A percentile compares a stretch with the other conserved stretches of the same genome.
phyloP scores from a whole-genome alignment of 2,113 vertebrate genomes.

The Sorex araneus region DNA sequence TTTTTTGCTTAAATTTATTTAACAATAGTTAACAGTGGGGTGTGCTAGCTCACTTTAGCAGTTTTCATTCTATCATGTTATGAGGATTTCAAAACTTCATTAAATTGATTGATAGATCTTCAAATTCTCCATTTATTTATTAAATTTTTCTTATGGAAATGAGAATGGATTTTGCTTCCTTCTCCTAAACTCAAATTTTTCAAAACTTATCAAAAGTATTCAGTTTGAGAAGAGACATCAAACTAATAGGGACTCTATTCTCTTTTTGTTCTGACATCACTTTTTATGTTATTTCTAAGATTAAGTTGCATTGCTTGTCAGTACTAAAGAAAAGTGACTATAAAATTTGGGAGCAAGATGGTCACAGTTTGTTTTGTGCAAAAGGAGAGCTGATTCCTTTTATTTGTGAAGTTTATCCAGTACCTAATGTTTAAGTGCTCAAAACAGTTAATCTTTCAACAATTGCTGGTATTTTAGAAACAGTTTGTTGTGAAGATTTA shows the following conservation, averaged over 20 bases:
- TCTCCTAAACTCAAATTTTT: background rate
- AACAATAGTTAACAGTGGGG: background rate
- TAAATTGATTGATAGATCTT: constrained; percentile 1
- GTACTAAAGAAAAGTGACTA: constrained; percentile 30
- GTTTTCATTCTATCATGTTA: background rate
- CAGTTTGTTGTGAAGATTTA: background rate
- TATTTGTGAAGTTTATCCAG: constrained; percentile 73
- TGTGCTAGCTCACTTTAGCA: background rate
- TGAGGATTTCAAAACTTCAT: constrained; percentile 12
- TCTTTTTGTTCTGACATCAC: background rate
- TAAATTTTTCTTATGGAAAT: constrained; percentile 10
- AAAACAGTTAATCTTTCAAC: constrained; percentile 72
- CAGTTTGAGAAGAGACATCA: background rate
- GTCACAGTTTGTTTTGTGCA: constrained; percentile 23
- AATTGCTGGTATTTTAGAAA: constrained; percentile 60
- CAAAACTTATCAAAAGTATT: constrained; percentile 1
- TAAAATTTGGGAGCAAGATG: constrained; percentile 51
- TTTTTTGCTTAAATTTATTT: constrained; percentile 51
- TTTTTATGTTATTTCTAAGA: constrained; percentile 46
- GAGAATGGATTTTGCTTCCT: background rate
- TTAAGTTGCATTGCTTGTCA: background rate
- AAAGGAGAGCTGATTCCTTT: constrained; percentile 35
- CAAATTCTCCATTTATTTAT: background rate
- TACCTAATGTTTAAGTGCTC: constrained; percentile 47
- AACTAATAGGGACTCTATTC: background rate